Evolutionary conservation across 2,797 vertebrate species (phyloP), one percentile per base, ranked within the genome.

Genomic region (Sebastes iracundus): DNA sequence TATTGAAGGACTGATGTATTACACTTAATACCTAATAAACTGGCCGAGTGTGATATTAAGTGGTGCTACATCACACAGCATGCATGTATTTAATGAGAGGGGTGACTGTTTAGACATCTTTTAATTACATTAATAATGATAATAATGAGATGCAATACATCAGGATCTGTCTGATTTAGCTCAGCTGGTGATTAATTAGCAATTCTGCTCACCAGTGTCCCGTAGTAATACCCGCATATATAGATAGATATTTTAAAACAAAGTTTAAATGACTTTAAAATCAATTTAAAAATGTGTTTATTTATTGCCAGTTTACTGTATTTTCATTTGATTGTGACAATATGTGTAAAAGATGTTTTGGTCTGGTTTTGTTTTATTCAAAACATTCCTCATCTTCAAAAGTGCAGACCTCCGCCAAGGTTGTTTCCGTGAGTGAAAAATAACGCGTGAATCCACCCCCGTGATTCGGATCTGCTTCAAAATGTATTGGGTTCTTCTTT

Each of bases 121-220:
- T 12, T 67, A 63, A 62, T 20, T 58, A 35, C 75, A 30, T n/a
- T 49, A 49, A 49, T 49, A 49, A 49, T 49, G 46, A 49, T 49
- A 20, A 69, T 53, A 61, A 77, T 22, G 33, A 69, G 38, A 38
- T 22, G n/a, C 65, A 55, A 67, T 53, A 59, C 23, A 64, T 74
- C 61, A 49, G 52, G 25, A 68, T 30, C 18, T 20, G 27, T 67
- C 76, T 64, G 66, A 77, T 77, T 74, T 56, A 35, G 61, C 72
- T 64, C 11, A 32, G 32, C 38, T n/a, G 63, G 74, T 56, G 53
- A 72, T 46, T 61, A 59, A 73, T 76, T 18, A 72, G 23, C n/a
- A 27, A 35, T 13, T 74, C 12, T 14, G 59, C n/a, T 53, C 18
- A 30, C 9, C 3, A 23, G 33, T n/a, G 49, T 71, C 4, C 42